Conservation (phyloP, 1,140 invertebrate species). For the Zaprionus lachaisei region DNA sequence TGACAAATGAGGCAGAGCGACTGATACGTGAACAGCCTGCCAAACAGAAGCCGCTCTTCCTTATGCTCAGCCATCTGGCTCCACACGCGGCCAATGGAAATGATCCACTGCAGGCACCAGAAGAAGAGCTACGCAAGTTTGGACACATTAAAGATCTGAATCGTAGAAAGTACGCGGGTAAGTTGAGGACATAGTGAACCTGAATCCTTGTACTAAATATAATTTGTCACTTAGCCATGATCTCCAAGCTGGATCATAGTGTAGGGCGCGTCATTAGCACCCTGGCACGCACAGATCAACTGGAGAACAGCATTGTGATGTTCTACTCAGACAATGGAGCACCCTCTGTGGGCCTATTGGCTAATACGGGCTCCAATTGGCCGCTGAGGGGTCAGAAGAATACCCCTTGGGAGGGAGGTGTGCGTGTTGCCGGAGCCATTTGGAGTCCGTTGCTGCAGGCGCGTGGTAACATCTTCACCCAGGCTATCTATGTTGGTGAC, state of each 20-base stretch:
- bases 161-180: conserved; percentile 92
- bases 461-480: conserved; percentile 87
- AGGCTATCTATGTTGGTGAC: conserved; percentile 93
- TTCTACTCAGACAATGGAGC: conserved; percentile 93
- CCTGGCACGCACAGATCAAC: conserved; percentile 88
- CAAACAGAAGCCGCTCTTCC: conserved; percentile 88
- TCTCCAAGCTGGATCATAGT: conserved; percentile 94
- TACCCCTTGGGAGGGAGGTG: conserved; percentile 94
- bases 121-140: conserved; percentile 90
- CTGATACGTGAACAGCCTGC: conserved; percentile 88
- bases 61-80: conserved; percentile 92
- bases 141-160: conserved; percentile 90
- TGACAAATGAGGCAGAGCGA: conserved; percentile 89
- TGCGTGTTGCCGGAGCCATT: conserved; percentile 90
- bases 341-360: conserved; percentile 88
- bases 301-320: conserved; percentile 90
- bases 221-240: conserved; percentile 88
- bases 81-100: conserved; percentile 90
- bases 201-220: no score
- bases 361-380: conserved; percentile 94
- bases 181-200: not conserved
- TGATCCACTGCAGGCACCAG: conserved; percentile 91
- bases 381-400: conserved; percentile 93
- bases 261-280: conserved; percentile 91
- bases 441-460: conserved; percentile 89